Percentiles rank a stretch among this genome's conserved stretches.
phyloP scores from a whole-genome alignment of 2,888 invertebrate genomes.

The Coecobrya sp. region DNA sequence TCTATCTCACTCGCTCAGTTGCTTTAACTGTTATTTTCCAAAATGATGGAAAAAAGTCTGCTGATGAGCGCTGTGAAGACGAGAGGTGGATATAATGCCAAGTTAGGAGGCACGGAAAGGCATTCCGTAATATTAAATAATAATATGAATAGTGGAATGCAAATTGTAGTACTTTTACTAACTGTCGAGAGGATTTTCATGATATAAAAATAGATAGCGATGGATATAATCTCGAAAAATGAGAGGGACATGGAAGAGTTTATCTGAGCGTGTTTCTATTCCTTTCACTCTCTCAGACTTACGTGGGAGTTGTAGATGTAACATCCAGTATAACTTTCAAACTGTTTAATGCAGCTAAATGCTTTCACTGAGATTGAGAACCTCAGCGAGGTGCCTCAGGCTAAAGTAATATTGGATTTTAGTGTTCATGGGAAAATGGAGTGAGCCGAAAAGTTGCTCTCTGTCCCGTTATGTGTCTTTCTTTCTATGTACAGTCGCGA shows the following conservation, averaged over 20 bases:
- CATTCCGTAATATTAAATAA: constrained; percentile 33
- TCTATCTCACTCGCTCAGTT: not conserved
- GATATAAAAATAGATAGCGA: constrained; percentile 46
- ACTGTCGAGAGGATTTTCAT: constrained; percentile 53
- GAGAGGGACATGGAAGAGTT: not conserved
- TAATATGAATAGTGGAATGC: constrained; percentile 66
- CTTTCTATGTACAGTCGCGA: not conserved
- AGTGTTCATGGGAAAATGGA: constrained; percentile 64
- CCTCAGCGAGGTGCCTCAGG: constrained; percentile 56
- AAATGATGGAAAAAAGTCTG: constrained; percentile 26
- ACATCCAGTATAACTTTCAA: constrained; percentile 70
- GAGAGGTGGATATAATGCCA: not conserved
- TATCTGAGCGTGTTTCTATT: not conserved
- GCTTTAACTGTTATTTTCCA: constrained; percentile 26
- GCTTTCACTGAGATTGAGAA: constrained; percentile 71
- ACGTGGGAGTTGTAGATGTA: not conserved
- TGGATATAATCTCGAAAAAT: constrained; percentile 5
- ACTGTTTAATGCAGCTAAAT: constrained; percentile 74
- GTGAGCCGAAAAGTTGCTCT: constrained; percentile 46
- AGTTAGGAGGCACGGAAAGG: not conserved
- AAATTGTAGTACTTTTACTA: constrained; percentile 64
- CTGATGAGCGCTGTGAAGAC: not conserved
- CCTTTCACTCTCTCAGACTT: constrained; percentile 18
- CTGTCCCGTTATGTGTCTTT: not conserved
- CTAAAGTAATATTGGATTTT: constrained; percentile 65